Evolutionary conservation across 1,140 invertebrate species (phyloP), one percentile per base, ranked within the genome.

Genomic region (Probaryconus sp.): DNA sequence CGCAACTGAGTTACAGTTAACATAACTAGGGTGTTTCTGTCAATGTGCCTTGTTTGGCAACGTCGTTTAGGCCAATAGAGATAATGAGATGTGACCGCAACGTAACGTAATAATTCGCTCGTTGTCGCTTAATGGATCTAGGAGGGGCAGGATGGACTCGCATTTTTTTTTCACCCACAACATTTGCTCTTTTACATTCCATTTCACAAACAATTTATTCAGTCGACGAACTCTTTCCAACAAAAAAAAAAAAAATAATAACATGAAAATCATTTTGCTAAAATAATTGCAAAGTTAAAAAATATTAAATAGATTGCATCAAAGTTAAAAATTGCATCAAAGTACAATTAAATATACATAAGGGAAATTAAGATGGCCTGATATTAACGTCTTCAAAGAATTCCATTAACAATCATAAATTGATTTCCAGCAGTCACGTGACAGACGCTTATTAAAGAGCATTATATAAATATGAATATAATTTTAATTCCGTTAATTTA

Each of bases 71-170:
- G 37, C 42, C 60, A 45, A 30, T 33, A 51, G 40, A 35, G 55
- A 63, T 65, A 73, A 74, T 60, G 47, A 69, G 55, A 10, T 43
- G 43, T 31, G 64, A 53, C 50, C 43, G 42, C 78, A 78, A 84
- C 78, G 79, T 81, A 83, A 85, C 79, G 80, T n/a, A n/a, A n/a
- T n/a, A n/a, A 82, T 78, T 69, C 63, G 50, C 80, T 83, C 81
- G 84, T 82, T 83, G 81, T 85, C 79, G 79, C 72, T 65, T 84
- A 86, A 86, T 81, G 83, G 84, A 80, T 30, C 74, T 83, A 79
- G 83, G 83, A 86, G 82, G 82, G 82, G 82, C 84, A 86, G 84
- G 84, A 85, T 85, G 82, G 63, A 40, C 42, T 50, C 28, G 3
- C 65, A n/a, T n/a, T n/a, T n/a, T n/a, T n/a, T n/a, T n/a, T n/a